Evolutionary conservation across 2,797 vertebrate species (phyloP).

Genomic region (Malurus leucopterus): DNA sequence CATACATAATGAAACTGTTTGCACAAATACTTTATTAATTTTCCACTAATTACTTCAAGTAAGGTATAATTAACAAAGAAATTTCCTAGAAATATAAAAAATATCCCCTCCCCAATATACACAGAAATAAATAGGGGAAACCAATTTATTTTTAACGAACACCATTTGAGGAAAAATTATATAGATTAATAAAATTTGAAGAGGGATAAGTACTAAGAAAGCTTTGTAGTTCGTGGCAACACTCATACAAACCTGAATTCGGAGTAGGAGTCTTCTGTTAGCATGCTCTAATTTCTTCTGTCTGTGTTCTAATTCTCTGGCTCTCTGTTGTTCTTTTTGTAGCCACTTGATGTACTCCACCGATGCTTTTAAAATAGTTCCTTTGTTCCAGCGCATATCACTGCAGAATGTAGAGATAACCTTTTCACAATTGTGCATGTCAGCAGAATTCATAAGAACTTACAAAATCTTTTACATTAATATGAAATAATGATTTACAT

Average conservation of each 20-base stretch:
- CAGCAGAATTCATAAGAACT: conserved; percentile 90
- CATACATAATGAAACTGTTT: not conserved
- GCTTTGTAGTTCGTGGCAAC: not conserved
- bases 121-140: not conserved
- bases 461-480: conserved; percentile 91
- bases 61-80: not conserved
- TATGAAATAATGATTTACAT: conserved; percentile 97
- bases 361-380: conserved; percentile 98
- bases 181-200: conserved; percentile 19
- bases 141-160: conserved; percentile 24
- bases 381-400: conserved; percentile 99
- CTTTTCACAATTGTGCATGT: conserved; percentile 85
- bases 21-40: not conserved
- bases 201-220: not conserved
- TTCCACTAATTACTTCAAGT: not conserved
- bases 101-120: not conserved
- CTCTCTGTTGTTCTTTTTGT: conserved; percentile 97
- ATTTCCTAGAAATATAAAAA: not conserved
- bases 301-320: conserved; percentile 89
- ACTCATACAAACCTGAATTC: conserved; percentile 88
- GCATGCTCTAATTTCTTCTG: conserved; percentile 97
- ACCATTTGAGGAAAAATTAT: not conserved
- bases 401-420: conserved; percentile 88
- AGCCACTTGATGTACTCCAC: conserved; percentile 99
- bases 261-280: conserved; percentile 89